A percentile compares a stretch with the other conserved stretches of the same genome.
These are phyloP conservation scores for Turritopsis rubra DNA, from an alignment of 30 jellyfish, hydroid and myxozoan species.

Conservation along the genomic window DNA sequence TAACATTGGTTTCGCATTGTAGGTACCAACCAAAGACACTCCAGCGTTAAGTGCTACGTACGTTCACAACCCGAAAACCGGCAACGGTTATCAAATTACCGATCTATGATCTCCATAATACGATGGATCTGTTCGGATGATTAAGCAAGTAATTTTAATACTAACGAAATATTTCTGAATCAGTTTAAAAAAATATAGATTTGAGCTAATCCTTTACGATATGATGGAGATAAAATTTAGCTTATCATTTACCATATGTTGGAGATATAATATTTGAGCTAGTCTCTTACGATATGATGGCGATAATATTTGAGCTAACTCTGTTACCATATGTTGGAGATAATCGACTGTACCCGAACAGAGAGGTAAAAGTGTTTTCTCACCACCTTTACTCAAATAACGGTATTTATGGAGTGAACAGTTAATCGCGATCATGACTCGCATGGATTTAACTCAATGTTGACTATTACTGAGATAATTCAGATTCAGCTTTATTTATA, in stretches of 20 bases:
- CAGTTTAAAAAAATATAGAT: too few relatives aligned
- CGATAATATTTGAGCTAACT: background rate
- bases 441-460: background rate
- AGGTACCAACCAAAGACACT: conserved; percentile 11
- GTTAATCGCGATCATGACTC: background rate
- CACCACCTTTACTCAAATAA: background rate
- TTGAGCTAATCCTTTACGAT: background rate
- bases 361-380: background rate
- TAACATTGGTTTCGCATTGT: background rate
- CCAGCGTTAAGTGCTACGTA: conserved; percentile 18
- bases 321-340: background rate
- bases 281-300: background rate
- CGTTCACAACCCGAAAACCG: conserved; percentile 14
- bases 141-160: background rate
- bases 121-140: background rate
- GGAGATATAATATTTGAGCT: background rate
- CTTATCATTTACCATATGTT: background rate
- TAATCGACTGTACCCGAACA: background rate
- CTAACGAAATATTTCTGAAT: background rate
- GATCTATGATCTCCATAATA: conserved; percentile 19
- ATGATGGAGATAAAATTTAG: background rate
- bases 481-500: background rate
- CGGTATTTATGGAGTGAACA: background rate
- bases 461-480: background rate
- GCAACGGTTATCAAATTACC: conserved; percentile 19